phyloP scores from a whole-genome alignment of 2,888 invertebrate genomes.

The Mylabris sibirica region DNA sequence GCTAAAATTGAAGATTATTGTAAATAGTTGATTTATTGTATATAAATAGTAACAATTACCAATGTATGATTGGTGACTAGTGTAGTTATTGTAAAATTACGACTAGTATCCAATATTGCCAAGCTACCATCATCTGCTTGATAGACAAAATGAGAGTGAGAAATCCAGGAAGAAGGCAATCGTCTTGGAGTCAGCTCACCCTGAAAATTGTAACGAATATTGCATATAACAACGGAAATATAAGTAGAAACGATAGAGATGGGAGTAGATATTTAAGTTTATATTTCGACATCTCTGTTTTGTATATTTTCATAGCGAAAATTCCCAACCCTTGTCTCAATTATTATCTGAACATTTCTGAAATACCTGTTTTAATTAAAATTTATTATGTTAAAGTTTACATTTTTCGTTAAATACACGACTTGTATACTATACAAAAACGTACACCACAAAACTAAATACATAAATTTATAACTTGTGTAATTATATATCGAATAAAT shows the following conservation, averaged over 20 bases:
- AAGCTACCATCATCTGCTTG: conserved; percentile 87
- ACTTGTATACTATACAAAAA: not conserved
- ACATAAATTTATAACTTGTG: not conserved
- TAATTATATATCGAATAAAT: conserved; percentile 2
- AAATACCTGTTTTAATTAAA: conserved; percentile 6
- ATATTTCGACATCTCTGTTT: not conserved
- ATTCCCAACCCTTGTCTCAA: conserved; percentile 12
- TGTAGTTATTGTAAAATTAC: conserved; percentile 76
- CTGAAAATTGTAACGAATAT: conserved; percentile 46
- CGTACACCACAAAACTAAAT: not conserved
- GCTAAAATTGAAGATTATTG: conserved; percentile 61
- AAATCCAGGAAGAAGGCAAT: conserved; percentile 83
- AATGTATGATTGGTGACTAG: conserved; percentile 88
- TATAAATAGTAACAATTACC: conserved; percentile 64
- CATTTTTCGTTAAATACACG: not conserved
- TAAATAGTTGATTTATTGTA: not conserved
- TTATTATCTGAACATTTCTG: not conserved
- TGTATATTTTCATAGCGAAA: not conserved
- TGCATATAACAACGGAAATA: conserved; percentile 37
- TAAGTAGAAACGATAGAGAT: conserved; percentile 22
- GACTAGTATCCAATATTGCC: conserved; percentile 79
- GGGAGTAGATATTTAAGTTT: not conserved
- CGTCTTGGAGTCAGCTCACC: conserved; percentile 58
- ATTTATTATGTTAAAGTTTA: not conserved
- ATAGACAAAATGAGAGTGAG: conserved; percentile 83